Base-by-base conservation (phyloP, 1,140 invertebrate species). In the Drosophila bocqueti region DNA sequence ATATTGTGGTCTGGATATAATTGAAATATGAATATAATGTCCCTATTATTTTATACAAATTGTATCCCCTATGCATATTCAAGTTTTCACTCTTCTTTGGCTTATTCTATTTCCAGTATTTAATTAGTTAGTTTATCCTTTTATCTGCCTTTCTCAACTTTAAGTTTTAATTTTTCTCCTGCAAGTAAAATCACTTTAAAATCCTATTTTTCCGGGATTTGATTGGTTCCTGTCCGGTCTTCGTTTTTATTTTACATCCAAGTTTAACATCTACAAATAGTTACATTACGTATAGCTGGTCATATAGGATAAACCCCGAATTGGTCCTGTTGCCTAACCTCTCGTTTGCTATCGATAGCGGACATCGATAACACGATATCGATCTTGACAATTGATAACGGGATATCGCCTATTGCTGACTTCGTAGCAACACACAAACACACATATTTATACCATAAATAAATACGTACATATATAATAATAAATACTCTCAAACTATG, bases 281-380 rank as follows among this genome's bases (percentile, higher is more conserved):
- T 60, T 73, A 73, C 54, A 29, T 75, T 57, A 55, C 42, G 69
- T 63, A 74, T 59, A 75, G 69, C 72, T 75, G 72, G 72, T 75
- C 72, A 75, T 75, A 63, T 74, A 73, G 72, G 58, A 55, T 75
- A 75, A 74, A 73, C 45, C 68, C 68, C 46, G 43, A 72, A 38
- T 73, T 43, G 69, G 36, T 60, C 67, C 54, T 73, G 36, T 46
- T 38, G 18, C n/a, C 26, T 18, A 36, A 26, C 31, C 31, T 68
- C 18, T 43, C 34, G 52, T 16, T 36, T 47, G 65, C 46, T 47
- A 43, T n/a, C 45, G 59, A 40, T 60, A 45, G 57, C 43, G 29
- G 29, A 50, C 42, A 52, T 52, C 45, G 59, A 49, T 61, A 50
- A 54, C 18, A 54, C 50, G 50, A 15, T 47, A 61, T 46, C 34